phyloP scores from a whole-genome alignment of 2,888 invertebrate species.

The Melanostoma mellinum region DNA sequence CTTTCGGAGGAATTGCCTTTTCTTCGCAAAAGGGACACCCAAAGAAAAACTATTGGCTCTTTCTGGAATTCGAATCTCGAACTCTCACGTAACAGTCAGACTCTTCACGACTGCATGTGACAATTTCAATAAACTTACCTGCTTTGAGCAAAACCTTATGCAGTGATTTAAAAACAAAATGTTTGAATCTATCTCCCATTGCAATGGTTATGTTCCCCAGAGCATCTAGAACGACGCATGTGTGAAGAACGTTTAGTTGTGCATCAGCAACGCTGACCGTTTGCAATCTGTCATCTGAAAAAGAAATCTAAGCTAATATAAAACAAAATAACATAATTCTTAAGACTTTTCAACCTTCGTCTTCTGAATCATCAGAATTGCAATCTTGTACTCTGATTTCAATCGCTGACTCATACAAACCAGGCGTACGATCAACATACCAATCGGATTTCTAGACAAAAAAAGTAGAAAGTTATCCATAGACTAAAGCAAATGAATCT shows the following conservation, averaged over 20 bases:
- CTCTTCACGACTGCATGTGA: too few relatives aligned
- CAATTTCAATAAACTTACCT: slow-evolving; percentile 82
- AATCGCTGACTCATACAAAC: slow-evolving; percentile 81
- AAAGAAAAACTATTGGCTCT: too few relatives aligned
- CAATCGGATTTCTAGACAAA: slow-evolving; percentile 77
- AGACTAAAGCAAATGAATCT: not conserved
- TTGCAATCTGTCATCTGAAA: slow-evolving; percentile 65
- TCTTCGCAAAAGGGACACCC: too few relatives aligned
- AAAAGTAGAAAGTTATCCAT: not conserved
- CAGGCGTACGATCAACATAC: slow-evolving; percentile 80
- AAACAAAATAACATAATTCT: not conserved
- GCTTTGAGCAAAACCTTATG: slow-evolving; percentile 88
- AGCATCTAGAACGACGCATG: slow-evolving; percentile 88
- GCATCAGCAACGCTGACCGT: slow-evolving; percentile 81
- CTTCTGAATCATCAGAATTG: slow-evolving; percentile 77
- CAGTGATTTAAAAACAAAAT: slow-evolving; percentile 86
- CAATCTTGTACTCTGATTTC: slow-evolving; percentile 79
- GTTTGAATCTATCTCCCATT: slow-evolving; percentile 83
- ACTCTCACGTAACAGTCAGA: too few relatives aligned
- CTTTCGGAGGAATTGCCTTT: too few relatives aligned
- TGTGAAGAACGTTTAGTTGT: slow-evolving; percentile 86
- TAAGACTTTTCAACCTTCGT: slow-evolving; percentile 60
- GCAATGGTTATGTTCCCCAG: slow-evolving; percentile 85
- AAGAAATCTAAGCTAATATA: not conserved
- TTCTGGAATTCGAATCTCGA: too few relatives aligned